A percentile compares a stretch with the other conserved stretches of the same genome.
Evolutionary conservation across 2,113 vertebrate genomes (phyloP).

Genomic region (Guaruba guarouba): DNA sequence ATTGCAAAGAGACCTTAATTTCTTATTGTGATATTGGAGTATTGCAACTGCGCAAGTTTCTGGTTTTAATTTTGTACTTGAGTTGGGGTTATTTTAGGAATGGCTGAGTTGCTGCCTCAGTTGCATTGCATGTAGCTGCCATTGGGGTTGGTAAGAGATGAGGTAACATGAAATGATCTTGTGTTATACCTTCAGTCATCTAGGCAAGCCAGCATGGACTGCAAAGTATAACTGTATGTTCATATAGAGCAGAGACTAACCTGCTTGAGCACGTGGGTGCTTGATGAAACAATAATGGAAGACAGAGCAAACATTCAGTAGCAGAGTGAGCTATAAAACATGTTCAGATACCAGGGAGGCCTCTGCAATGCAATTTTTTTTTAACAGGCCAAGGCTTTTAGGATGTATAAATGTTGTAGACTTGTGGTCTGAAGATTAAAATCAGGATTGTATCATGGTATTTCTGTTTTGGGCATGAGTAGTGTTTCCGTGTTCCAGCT

Average conservation of each 20-base stretch:
- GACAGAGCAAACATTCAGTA: background rate
- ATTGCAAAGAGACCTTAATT: accelerated
- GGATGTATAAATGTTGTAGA: background rate
- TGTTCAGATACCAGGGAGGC: background rate
- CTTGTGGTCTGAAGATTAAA: background rate
- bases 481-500: background rate
- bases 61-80: background rate
- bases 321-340: background rate
- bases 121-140: background rate
- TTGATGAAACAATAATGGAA: background rate
- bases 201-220: background rate
- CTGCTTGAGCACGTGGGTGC: accelerated
- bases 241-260: accelerated
- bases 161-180: accelerated
- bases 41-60: background rate
- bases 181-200: accelerated
- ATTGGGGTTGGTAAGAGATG: accelerated
- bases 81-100: background rate
- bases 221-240: accelerated
- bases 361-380: background rate
- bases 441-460: background rate
- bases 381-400: background rate
- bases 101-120: accelerated
- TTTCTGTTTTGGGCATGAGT: background rate
- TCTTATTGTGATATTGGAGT: background rate